phyloP scores from a whole-genome alignment of 2,113 vertebrate genomes.

The Glaucomys volans region DNA sequence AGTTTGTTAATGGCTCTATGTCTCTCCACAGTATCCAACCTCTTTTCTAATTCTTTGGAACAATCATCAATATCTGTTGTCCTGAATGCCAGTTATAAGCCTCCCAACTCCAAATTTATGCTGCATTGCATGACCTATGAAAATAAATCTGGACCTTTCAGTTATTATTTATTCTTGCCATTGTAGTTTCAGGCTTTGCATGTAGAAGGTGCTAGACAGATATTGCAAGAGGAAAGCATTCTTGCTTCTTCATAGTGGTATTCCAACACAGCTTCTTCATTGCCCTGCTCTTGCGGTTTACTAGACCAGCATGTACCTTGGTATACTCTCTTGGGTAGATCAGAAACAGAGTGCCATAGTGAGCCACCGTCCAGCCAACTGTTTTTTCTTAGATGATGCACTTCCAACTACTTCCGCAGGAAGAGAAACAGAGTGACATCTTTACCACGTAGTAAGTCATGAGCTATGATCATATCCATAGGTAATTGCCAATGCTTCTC shows the following conservation, averaged over 20 bases:
- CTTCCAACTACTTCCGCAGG: not conserved
- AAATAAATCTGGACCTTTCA: not conserved
- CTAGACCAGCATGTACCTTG: not conserved
- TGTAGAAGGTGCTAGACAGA: not conserved
- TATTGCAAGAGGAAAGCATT: not conserved
- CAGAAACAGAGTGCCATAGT: not conserved
- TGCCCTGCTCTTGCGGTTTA: not conserved
- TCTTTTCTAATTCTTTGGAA: not conserved
- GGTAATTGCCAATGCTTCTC: no score
- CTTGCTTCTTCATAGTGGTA: not conserved
- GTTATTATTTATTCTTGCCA: not conserved
- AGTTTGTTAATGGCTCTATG: not conserved
- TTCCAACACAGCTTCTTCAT: not conserved
- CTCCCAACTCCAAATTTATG: not conserved
- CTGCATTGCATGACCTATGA: not conserved
- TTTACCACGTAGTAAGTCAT: not conserved
- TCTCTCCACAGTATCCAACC: not conserved
- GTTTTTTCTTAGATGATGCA: not conserved
- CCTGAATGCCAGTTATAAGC: not conserved
- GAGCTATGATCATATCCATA: no score
- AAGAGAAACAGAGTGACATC: not conserved
- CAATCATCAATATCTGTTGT: not conserved
- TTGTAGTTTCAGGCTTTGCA: not conserved
- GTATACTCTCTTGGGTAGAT: not conserved
- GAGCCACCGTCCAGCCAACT: not conserved